Evolutionary conservation across 2,113 vertebrate genomes (phyloP), one percentile per base, ranked within the genome.

Genomic region (Callopanchax toddi): DNA sequence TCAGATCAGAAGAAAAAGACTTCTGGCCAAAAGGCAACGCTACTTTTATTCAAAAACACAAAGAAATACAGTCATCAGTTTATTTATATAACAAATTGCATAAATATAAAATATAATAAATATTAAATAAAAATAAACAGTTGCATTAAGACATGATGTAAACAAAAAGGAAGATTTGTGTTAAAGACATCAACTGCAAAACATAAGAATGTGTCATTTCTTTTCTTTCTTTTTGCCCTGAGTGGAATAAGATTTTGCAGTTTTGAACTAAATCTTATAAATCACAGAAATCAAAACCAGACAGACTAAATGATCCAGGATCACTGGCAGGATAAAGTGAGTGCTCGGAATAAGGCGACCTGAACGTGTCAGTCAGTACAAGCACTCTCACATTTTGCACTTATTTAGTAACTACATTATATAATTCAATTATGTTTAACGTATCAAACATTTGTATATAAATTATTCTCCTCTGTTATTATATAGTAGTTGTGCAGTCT

Each of bases 41-140:
- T 63, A 59, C 37, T 61, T 89, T 90, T 89, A 90, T 88, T 88
- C 53, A 70, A 67, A 78, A 43, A 62, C 25, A 52, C 29, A 32
- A 32, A 70, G 76, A 72, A 82, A 59, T 44, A 78, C 21, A 1
- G 4, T 20, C 39, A 67, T 54, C 50, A 57, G 32, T 71, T 49
- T 25, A 40, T 53, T 86, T 45, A 50, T 61, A 57, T 79, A 75
- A 81, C 75, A 86, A 87, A 79, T 78, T 0, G 71, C 78, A 89
- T 91, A 91, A 90, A 91, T 90, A 90, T 44, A 79, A 76, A 69
- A 82, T 69, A 29, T 71, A 89, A 87, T 89, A 90, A 90, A 91
- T 89, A 90, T 82, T 90, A 91, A 91, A 91, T 89, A 79, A 66
- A 78, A 79, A 75, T 58, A 18, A 44, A 80, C 71, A 77, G 51